Evolutionary conservation across 2,113 vertebrate species (phyloP).

Genomic region (Ginglymostoma cirratum): DNA sequence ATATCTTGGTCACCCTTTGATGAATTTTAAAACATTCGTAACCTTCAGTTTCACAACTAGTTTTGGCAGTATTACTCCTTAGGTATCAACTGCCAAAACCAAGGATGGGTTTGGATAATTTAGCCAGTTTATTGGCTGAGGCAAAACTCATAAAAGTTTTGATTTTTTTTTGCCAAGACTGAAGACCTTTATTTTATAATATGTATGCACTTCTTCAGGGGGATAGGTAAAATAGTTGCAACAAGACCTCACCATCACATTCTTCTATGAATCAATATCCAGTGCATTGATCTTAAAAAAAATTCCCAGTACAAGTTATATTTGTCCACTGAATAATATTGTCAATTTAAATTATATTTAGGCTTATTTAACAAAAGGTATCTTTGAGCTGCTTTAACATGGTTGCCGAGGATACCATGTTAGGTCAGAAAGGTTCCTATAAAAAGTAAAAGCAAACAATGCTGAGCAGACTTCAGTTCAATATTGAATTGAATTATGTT

Average conservation of each 20-base stretch:
- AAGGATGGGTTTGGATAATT: constrained; percentile 6
- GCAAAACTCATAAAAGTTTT: background rate
- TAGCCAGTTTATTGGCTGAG: constrained; percentile 22
- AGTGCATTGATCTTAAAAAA: background rate
- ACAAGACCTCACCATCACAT: background rate
- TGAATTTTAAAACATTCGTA: background rate
- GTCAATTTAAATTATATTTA: background rate
- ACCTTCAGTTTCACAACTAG: background rate
- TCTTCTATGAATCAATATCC: background rate
- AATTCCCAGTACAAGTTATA: background rate
- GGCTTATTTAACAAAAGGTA: background rate
- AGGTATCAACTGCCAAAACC: constrained; percentile 11
- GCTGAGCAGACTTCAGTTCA: background rate
- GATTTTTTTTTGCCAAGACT: background rate
- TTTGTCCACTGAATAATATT: background rate
- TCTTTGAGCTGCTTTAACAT: background rate
- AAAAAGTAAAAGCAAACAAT: constrained; percentile 15
- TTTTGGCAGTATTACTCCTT: background rate
- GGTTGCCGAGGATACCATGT: background rate
- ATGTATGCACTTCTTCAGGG: background rate
- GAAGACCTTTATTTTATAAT: background rate
- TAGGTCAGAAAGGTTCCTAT: background rate
- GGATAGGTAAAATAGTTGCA: background rate
- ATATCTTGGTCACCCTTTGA: background rate
- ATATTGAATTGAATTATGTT: too few species aligned